These are phyloP conservation scores for Aptenodytes forsteri DNA, from an alignment of 2,113 vertebrate genomes.

Conservation along the genomic window DNA sequence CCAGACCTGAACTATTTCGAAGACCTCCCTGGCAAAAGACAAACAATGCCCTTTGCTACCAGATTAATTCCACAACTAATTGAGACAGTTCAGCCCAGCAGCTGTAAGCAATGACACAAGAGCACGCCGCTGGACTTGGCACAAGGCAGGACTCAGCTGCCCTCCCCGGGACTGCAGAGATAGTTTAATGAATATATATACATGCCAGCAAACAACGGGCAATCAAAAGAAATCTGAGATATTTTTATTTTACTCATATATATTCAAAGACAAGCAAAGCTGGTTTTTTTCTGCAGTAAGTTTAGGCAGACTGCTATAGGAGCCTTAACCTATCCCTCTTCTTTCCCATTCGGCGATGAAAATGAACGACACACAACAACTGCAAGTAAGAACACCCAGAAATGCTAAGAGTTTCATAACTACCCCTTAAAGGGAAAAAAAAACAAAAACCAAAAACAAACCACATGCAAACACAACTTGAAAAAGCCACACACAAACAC, in stretches of 20 bases:
- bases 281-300: background rate
- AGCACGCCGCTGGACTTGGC: background rate
- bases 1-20: background rate
- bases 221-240: background rate
- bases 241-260: background rate
- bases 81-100: conserved; percentile 6
- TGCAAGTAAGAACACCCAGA: background rate
- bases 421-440: background rate
- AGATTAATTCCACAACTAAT: conserved; percentile 27
- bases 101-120: conserved; percentile 28
- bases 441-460: background rate
- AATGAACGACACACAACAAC: conserved; percentile 13
- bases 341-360: background rate
- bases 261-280: conserved; percentile 42
- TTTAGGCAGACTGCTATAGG: background rate
- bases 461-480: background rate
- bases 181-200: background rate
- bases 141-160: conserved; percentile 36
- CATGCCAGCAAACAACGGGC: background rate
- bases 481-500: background rate
- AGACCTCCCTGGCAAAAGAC: background rate
- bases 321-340: background rate
- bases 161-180: background rate
- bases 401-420: background rate
- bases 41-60: conserved; percentile 1